A percentile compares a stretch with the other conserved stretches of the same genome.
These are phyloP conservation scores for Euschistus heros DNA, from an alignment of 1,140 invertebrate genomes.

Conservation along the genomic window DNA sequence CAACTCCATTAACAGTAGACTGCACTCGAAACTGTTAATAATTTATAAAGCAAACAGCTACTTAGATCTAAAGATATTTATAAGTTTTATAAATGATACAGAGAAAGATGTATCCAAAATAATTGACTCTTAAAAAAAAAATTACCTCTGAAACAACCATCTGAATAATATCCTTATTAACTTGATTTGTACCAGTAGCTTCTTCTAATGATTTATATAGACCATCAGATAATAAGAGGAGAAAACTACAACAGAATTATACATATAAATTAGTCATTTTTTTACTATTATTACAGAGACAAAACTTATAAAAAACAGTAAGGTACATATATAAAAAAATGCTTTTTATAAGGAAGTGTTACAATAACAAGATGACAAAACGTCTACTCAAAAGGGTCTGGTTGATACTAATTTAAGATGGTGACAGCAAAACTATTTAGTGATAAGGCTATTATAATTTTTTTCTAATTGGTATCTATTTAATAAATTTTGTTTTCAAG, in stretches of 20 bases:
- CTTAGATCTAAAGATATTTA: background rate
- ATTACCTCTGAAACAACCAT: constrained; percentile 62
- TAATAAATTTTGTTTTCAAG: too few relatives aligned
- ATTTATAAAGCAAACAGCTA: too few relatives aligned
- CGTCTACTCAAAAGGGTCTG: too few relatives aligned
- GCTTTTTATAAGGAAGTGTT: too few relatives aligned
- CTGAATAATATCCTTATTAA: constrained; percentile 67
- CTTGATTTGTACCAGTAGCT: constrained; percentile 63
- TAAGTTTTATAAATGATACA: background rate
- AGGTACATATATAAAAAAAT: too few relatives aligned
- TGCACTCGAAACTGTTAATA: constrained; percentile 59
- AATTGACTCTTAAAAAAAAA: background rate
- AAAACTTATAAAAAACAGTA: too few relatives aligned
- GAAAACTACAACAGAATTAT: constrained; percentile 42
- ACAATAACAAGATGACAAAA: too few relatives aligned
- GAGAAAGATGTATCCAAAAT: background rate
- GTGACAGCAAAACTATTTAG: too few relatives aligned
- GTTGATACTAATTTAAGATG: too few relatives aligned
- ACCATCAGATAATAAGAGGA: constrained; percentile 75
- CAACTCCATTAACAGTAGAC: constrained; percentile 66
- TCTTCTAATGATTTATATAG: constrained; percentile 75
- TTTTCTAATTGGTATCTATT: too few relatives aligned
- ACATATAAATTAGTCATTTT: constrained; percentile 16
- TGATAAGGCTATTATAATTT: too few relatives aligned
- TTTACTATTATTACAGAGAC: too few relatives aligned